phyloP scores from a whole-genome alignment of 2,113 vertebrate genomes.

The Cranoglanis bouderius region DNA sequence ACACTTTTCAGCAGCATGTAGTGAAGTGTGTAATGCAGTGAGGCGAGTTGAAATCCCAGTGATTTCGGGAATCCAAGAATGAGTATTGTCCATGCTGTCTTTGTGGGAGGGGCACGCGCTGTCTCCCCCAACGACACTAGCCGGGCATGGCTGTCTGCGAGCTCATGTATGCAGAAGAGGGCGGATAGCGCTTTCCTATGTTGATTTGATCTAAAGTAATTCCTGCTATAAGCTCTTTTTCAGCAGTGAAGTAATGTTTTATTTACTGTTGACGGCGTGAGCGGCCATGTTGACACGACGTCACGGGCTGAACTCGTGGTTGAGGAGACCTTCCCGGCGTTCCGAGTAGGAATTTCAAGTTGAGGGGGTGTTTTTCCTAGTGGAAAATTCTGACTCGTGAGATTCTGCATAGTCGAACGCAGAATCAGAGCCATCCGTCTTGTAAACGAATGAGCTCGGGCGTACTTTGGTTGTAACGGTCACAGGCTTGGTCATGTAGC shows the following conservation, averaged over 20 bases:
- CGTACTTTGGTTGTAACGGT: neutral
- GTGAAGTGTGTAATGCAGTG: neutral
- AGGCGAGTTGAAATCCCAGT: no score
- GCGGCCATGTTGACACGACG: neutral
- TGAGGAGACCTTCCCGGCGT: neutral
- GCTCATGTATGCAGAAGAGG: no score
- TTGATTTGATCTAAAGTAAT: neutral
- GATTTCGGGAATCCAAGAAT: no score
- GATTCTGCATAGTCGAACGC: neutral
- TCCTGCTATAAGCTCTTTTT: neutral
- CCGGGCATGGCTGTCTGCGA: no score
- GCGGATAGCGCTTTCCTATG: no score
- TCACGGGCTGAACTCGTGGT: neutral
- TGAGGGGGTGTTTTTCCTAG: neutral
- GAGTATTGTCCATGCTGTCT: no score
- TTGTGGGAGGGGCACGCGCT: no score
- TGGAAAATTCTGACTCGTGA: neutral
- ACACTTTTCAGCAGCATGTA: neutral
- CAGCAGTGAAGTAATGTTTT: neutral
- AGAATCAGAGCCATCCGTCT: neutral
- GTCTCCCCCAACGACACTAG: no score
- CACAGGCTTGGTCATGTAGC: neutral
- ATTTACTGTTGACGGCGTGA: neutral
- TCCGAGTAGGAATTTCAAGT: no score
- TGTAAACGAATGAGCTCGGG: neutral